Conservation (phyloP, 2,888 invertebrate species). For the Oscheius sp. region DNA sequence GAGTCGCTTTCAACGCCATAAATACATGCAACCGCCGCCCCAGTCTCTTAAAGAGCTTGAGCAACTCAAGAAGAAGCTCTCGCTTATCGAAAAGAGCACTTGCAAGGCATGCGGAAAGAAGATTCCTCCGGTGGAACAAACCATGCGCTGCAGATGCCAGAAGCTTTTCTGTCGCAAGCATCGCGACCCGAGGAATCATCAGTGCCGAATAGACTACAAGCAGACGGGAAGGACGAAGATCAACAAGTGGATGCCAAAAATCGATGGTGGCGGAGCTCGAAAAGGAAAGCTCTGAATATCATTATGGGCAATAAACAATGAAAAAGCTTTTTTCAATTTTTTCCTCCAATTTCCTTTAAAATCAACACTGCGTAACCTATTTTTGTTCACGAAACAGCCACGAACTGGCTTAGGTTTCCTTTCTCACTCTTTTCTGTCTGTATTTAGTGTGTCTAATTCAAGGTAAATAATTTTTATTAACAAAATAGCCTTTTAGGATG, state of each 20-base stretch:
- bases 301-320: too few relatives aligned
- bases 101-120: constrained; percentile 48
- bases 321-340: too few relatives aligned
- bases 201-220: constrained; percentile 57
- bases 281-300: too few relatives aligned
- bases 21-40: constrained; percentile 49
- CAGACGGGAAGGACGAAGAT: constrained; percentile 51
- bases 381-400: background rate
- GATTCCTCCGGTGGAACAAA: constrained; percentile 47
- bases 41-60: constrained; percentile 38
- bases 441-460: background rate
- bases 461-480: background rate
- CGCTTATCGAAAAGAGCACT: constrained; percentile 37
- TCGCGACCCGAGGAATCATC: constrained; percentile 45
- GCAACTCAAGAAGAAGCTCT: constrained; percentile 34
- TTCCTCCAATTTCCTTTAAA: too few relatives aligned
- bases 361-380: background rate
- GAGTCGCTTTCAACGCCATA: constrained; percentile 33
- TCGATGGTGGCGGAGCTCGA: constrained; percentile 32
- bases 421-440: background rate
- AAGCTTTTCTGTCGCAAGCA: constrained; percentile 51
- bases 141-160: constrained; percentile 49
- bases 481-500: background rate
- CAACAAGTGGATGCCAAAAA: constrained; percentile 39
- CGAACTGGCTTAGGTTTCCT: background rate